Evolutionary conservation across 2,797 vertebrate genomes (phyloP).

Genomic region (Pangasius djambal): DNA sequence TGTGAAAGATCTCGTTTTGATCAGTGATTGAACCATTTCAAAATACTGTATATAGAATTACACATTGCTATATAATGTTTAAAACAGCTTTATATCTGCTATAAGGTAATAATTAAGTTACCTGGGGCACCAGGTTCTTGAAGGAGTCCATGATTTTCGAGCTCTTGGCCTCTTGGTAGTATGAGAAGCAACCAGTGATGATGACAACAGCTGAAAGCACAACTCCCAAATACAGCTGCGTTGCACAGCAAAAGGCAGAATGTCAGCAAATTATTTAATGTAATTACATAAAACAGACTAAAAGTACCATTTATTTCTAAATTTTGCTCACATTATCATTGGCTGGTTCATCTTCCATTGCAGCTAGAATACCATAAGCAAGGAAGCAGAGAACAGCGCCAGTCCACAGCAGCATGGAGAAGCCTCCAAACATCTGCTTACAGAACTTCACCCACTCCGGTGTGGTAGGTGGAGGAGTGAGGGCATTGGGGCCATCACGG

Average conservation of each 20-base stretch:
- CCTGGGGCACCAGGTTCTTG: constrained; percentile 89
- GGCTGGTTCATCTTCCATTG: constrained; percentile 73
- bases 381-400: constrained; percentile 84
- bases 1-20: not conserved
- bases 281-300: not conserved
- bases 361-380: constrained; percentile 77
- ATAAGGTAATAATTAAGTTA: constrained; percentile 48
- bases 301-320: not conserved
- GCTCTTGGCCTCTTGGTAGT: constrained; percentile 89
- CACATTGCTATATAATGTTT: not conserved
- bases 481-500: constrained; percentile 83
- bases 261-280: not conserved
- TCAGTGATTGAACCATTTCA: not conserved
- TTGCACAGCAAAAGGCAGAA: constrained; percentile 21
- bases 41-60: not conserved
- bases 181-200: constrained; percentile 88
- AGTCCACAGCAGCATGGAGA: constrained; percentile 86
- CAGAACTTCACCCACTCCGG: constrained; percentile 90
- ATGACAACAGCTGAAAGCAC: constrained; percentile 86
- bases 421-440: constrained; percentile 85
- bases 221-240: constrained; percentile 83
- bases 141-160: constrained; percentile 91
- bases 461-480: constrained; percentile 85
- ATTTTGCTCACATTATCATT: constrained; percentile 80
- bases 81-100: not conserved